Evolutionary conservation across 2,888 invertebrate genomes (phyloP).

Genomic region (Panzeria rudis): DNA sequence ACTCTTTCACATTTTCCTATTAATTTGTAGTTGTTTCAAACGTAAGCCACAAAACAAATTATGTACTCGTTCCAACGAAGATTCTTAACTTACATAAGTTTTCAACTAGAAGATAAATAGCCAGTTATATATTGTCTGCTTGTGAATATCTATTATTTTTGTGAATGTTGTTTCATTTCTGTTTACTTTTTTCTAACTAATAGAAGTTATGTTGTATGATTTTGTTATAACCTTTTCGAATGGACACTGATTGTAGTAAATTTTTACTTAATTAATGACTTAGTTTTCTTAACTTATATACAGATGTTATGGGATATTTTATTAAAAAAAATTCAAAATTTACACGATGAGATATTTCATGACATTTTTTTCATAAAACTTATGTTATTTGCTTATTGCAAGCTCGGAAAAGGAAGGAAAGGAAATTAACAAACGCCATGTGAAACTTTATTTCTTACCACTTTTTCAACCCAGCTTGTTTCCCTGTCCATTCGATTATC

Average conservation of each 20-base stretch:
- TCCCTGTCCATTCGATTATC: no score
- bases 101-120: conserved; percentile 30
- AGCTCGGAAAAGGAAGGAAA: no score
- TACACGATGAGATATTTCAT: no score
- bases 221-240: not conserved
- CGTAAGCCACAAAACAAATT: conserved; percentile 8
- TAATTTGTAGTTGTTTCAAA: conserved; percentile 49
- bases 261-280: not conserved
- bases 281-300: not conserved
- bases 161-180: not conserved
- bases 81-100: conserved; percentile 27
- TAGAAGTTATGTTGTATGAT: not conserved
- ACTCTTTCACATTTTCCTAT: conserved; percentile 47
- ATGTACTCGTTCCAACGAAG: not conserved
- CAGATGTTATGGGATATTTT: no score
- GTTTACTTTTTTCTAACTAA: not conserved
- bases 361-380: no score
- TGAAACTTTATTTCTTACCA: no score
- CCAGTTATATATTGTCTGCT: not conserved
- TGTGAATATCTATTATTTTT: not conserved
- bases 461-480: no score
- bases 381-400: no score
- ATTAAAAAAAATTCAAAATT: no score
- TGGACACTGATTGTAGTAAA: not conserved
- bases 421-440: no score